Conservation (phyloP, 2,797 vertebrate genomes). For the Paratrypauchen microcephalus region DNA sequence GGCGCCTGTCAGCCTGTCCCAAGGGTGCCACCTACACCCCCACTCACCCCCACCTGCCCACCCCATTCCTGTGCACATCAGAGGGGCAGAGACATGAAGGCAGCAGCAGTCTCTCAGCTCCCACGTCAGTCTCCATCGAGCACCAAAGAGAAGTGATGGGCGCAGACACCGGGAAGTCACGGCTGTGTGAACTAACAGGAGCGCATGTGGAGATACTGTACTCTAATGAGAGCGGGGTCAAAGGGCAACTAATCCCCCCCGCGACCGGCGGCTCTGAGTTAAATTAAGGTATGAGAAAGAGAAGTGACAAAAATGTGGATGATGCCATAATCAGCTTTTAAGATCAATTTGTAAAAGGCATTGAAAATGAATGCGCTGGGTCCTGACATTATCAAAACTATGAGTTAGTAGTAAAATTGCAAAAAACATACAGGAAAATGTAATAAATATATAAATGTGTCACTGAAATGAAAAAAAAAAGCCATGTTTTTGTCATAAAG, state of each 20-base stretch:
- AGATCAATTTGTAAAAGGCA: background rate
- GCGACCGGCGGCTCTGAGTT: background rate
- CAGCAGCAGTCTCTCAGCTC: slow-evolving; percentile 33
- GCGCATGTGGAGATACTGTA: slow-evolving; percentile 5
- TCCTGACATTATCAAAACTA: background rate
- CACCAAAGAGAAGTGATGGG: slow-evolving; percentile 18
- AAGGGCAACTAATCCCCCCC: slow-evolving; percentile 35
- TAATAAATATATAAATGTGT: too few species aligned
- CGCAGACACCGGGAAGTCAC: slow-evolving; percentile 23
- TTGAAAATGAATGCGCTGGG: background rate
- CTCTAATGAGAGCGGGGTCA: slow-evolving; percentile 42
- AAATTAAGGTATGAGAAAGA: slow-evolving; percentile 1
- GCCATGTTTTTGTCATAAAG: too few species aligned
- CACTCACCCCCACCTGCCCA: background rate
- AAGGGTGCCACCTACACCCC: background rate
- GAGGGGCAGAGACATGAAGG: slow-evolving; percentile 36
- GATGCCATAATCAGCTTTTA: slow-evolving; percentile 5
- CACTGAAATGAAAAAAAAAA: too few species aligned
- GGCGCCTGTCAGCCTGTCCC: slow-evolving; percentile 30
- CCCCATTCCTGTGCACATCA: slow-evolving; percentile 18
- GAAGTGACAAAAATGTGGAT: background rate
- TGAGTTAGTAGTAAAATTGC: too few species aligned
- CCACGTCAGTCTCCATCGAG: slow-evolving; percentile 46
- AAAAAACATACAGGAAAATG: too few species aligned
- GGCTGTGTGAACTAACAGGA: slow-evolving; percentile 9